Percentiles rank a stretch among this genome's conserved stretches.
Conservation (phyloP, 2,888 invertebrate species). For the Eulithis testata region DNA sequence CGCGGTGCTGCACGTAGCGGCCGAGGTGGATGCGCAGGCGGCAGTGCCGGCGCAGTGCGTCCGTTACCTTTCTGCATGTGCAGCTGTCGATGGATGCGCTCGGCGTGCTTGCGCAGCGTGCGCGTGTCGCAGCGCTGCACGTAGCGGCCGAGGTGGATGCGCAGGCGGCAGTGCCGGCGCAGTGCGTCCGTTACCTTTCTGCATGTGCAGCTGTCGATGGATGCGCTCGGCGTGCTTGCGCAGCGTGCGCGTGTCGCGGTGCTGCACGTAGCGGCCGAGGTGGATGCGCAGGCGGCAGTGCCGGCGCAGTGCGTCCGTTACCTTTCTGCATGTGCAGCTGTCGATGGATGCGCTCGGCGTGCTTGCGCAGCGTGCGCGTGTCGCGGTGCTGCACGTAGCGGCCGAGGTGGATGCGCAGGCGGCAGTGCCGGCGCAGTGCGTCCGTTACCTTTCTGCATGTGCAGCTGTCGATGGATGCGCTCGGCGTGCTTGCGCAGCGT, state of each 20-base stretch:
- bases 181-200: no score
- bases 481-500: slow-evolving; percentile 89
- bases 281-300: slow-evolving; percentile 92
- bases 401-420: slow-evolving; percentile 91
- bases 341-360: slow-evolving; percentile 88
- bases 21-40: slow-evolving; percentile 90
- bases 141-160: slow-evolving; percentile 90
- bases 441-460: no score
- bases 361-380: slow-evolving; percentile 88
- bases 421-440: no score
- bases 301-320: slow-evolving; percentile 86
- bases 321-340: no score
- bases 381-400: slow-evolving; percentile 91
- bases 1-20: slow-evolving; percentile 90
- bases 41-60: slow-evolving; percentile 89
- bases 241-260: slow-evolving; percentile 90
- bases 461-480: slow-evolving; percentile 86
- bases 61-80: no score
- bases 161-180: slow-evolving; percentile 89
- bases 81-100: slow-evolving; percentile 86
- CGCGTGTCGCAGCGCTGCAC: slow-evolving; percentile 91
- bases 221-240: slow-evolving; percentile 89
- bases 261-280: slow-evolving; percentile 90
- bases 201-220: slow-evolving; percentile 83
- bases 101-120: slow-evolving; percentile 88